Evolutionary conservation across 1,140 invertebrate genomes (phyloP), one percentile per base, ranked within the genome.

Genomic region (Drosophila prosaltans): DNA sequence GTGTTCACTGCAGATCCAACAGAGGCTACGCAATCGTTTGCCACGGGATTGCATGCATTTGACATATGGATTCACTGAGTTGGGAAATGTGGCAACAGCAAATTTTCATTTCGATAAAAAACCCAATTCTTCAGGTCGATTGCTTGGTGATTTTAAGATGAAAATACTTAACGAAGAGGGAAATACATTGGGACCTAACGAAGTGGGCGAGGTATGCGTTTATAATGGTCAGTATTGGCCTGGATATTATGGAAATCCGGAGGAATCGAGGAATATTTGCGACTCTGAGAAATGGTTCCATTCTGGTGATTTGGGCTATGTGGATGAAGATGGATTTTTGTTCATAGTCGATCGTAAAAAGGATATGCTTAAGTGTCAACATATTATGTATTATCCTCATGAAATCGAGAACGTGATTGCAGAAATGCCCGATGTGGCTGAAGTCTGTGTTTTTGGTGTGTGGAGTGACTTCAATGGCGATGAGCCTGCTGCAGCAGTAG

Each of bases 141-240:
- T 85, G 3, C 67, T 68, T 11, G 45, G 74, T 9, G 86, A 83
- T 48, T 30, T 78, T 59, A 45, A 54, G 6, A 72, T 92, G 21
- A 88, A 93, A 77, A 63, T 93, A 8, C 75, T 80, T 5, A 7
- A 91, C 7, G 93, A 95, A 30, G 94, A 92, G 10, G 93, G 94
- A 2, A 80, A 94, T 69, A 74, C 91, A 28, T 75, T 96, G 16
- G 95, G 95, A 1, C 92, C 94, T 0, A 88, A 93, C 40, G 58
- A 93, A 72, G 78, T 92, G 67, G 96, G 96, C 8, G 95, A 96
- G 90, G 78, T 96, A 9, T 96, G 94, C 89, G 91, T 95, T 2
- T 2, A 58, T 7, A 24, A 3, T 10, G 71, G 59, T 3, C 10
- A 40, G 30, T 30, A 30, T 36, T 70, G 81, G 75, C 10, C 67